phyloP scores from a whole-genome alignment of 2,113 vertebrate genomes.

The Myrmecobius fasciatus region DNA sequence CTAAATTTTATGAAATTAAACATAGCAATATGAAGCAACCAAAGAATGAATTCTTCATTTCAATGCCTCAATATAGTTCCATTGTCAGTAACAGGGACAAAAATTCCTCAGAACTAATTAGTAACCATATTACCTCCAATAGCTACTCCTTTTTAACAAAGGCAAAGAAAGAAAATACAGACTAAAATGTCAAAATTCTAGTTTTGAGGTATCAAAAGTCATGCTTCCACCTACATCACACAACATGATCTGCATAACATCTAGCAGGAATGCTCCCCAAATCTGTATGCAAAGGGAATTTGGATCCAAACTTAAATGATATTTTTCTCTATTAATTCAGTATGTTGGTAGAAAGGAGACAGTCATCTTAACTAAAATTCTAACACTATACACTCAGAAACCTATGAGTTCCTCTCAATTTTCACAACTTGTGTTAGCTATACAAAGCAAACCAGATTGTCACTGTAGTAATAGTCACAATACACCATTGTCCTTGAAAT shows the following conservation, averaged over 20 bases:
- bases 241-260: not conserved
- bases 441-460: not conserved
- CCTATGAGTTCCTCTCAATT: not conserved
- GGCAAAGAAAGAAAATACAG: not conserved
- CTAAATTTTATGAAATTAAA: constrained; percentile 28
- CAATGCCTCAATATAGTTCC: constrained; percentile 9
- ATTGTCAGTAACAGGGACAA: not conserved
- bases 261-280: not conserved
- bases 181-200: constrained; percentile 3
- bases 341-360: not conserved
- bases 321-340: not conserved
- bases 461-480: rapidly evolving
- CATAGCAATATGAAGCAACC: constrained; percentile 27
- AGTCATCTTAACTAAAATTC: not conserved
- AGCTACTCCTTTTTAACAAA: not conserved
- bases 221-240: not conserved
- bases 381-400: not conserved
- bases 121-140: not conserved
- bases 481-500: not conserved
- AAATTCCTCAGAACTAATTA: not conserved
- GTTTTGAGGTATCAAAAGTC: not conserved
- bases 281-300: not conserved
- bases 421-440: not conserved
- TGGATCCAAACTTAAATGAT: not conserved
- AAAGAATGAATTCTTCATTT: not conserved